Evolutionary conservation across 1,140 invertebrate genomes (phyloP).

Genomic region (Cydia pomonella): DNA sequence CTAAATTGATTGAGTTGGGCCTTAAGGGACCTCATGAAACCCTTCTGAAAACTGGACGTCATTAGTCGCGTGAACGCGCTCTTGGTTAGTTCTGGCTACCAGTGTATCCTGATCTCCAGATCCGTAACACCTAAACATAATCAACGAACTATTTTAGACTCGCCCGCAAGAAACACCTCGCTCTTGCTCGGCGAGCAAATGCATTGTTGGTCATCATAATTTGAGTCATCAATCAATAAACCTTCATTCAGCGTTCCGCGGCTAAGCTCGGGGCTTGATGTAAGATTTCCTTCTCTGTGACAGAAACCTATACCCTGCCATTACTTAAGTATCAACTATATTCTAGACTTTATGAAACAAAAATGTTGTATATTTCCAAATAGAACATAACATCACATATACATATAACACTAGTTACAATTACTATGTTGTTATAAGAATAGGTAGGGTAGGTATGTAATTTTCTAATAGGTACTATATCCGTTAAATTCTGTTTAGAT

Average conservation of each 20-base stretch:
- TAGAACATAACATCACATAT: too few relatives aligned
- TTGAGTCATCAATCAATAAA: neutral
- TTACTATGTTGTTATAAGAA: too few relatives aligned
- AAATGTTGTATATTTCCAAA: too few relatives aligned
- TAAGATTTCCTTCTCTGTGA: too few relatives aligned
- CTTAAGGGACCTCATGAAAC: constrained; percentile 1
- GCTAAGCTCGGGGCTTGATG: neutral
- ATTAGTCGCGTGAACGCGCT: neutral
- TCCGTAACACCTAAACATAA: neutral
- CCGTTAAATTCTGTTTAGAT: too few relatives aligned
- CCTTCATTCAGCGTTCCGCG: neutral
- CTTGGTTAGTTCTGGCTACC: neutral
- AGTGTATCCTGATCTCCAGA: neutral
- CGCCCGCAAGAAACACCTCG: neutral
- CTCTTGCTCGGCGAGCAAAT: neutral
- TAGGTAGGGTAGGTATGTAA: too few relatives aligned
- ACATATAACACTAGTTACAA: too few relatives aligned
- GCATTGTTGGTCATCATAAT: neutral
- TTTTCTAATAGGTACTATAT: too few relatives aligned
- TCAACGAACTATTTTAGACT: too few relatives aligned
- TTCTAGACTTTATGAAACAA: too few relatives aligned
- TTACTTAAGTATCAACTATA: too few relatives aligned
- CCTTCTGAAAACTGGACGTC: neutral
- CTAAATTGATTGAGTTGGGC: constrained; percentile 11
- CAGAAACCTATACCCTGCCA: too few relatives aligned